phyloP scores from a whole-genome alignment of 2,888 invertebrate genomes.

The Synanthedon myopaeformis region DNA sequence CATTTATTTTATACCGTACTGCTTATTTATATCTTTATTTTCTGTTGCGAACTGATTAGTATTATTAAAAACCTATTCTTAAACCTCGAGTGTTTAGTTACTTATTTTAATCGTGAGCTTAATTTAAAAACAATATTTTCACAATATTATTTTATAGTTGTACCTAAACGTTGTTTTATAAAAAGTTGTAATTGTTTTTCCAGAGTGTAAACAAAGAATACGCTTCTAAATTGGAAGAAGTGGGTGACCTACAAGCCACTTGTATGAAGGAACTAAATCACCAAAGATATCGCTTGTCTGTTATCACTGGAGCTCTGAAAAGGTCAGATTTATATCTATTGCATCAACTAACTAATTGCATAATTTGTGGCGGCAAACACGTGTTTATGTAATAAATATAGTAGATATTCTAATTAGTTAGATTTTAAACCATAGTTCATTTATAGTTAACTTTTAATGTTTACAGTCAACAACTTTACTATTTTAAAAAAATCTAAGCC shows the following conservation, averaged over 20 bases:
- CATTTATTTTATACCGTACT: too few species aligned
- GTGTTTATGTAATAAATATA: too few species aligned
- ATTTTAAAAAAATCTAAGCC: too few species aligned
- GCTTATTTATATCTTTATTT: too few species aligned
- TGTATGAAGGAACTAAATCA: constrained; percentile 91
- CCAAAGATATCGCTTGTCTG: constrained; percentile 89
- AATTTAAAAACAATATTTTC: neutral
- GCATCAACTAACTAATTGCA: too few species aligned
- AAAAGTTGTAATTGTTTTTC: neutral
- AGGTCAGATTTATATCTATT: constrained; percentile 71
- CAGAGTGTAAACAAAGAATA: constrained; percentile 78
- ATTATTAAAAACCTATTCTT: neutral
- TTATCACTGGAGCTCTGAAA: constrained; percentile 82
- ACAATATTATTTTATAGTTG: neutral
- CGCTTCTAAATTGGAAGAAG: constrained; percentile 84
- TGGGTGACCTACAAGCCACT: constrained; percentile 85
- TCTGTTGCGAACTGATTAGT: too few species aligned
- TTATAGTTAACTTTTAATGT: too few species aligned
- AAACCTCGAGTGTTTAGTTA: neutral
- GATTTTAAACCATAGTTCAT: too few species aligned
- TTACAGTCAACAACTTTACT: too few species aligned
- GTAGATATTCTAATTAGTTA: too few species aligned
- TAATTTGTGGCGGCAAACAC: neutral
- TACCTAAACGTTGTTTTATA: neutral
- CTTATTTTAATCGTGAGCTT: too few species aligned